These are phyloP conservation scores for Nasonia giraulti DNA, from an alignment of 1,140 invertebrate species.

Conservation along the genomic window DNA sequence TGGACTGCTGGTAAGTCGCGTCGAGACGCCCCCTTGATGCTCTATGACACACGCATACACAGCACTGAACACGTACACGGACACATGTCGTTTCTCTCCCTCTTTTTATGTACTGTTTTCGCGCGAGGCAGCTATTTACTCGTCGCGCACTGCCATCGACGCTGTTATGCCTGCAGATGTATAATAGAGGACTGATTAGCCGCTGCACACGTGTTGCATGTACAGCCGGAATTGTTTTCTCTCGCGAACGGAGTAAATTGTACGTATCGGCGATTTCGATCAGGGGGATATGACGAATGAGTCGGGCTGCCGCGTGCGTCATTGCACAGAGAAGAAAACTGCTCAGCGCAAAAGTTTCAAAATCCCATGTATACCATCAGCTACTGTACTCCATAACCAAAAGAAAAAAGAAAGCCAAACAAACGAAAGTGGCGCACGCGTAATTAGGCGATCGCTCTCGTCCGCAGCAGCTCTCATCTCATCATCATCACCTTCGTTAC, in stretches of 20 bases:
- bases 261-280: too few relatives aligned
- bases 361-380: not conserved
- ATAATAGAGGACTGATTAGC: not conserved
- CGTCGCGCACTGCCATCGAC: not conserved
- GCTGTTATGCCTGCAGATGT: not conserved
- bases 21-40: not conserved
- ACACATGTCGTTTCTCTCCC: not conserved
- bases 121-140: not conserved
- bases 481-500: not conserved
- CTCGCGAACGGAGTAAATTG: too few relatives aligned
- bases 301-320: too few relatives aligned
- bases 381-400: too few relatives aligned
- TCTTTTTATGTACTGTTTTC: not conserved
- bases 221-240: too few relatives aligned
- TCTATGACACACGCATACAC: not conserved
- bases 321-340: too few relatives aligned
- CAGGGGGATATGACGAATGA: too few relatives aligned
- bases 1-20: slow-evolving; percentile 89
- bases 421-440: not conserved
- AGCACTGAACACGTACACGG: not conserved
- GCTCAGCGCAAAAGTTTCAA: too few relatives aligned
- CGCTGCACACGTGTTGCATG: not conserved
- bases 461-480: not conserved
- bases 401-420: slow-evolving; percentile 4
- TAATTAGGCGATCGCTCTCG: not conserved